Percentiles rank a stretch among this genome's conserved stretches.
phyloP scores from a whole-genome alignment of 2,888 invertebrate genomes.

The Petrophora chlorosata region DNA sequence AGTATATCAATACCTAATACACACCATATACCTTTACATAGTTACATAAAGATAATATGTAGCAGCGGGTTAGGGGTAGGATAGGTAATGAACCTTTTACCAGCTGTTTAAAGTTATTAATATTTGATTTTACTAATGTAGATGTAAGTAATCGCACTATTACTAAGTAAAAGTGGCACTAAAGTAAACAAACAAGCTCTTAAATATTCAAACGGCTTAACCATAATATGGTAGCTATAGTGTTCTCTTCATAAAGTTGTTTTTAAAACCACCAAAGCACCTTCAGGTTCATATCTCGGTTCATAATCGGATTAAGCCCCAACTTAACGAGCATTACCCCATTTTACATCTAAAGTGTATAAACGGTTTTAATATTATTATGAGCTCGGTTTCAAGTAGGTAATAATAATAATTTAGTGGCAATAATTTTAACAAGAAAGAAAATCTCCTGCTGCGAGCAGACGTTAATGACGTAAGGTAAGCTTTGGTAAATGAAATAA shows the following conservation, averaged over 20 bases:
- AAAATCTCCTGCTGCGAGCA: conserved; percentile 14
- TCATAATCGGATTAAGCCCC: conserved; percentile 40
- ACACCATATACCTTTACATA: too few relatives aligned
- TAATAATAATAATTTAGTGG: conserved; percentile 24
- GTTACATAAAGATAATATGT: too few relatives aligned
- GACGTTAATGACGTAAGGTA: conserved; percentile 11
- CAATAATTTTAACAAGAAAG: conserved; percentile 22
- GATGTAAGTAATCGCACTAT: not conserved
- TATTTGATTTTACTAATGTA: not conserved
- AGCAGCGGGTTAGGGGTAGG: too few relatives aligned
- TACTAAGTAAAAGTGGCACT: too few relatives aligned
- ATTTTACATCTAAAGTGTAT: conserved; percentile 25
- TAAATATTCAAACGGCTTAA: not conserved
- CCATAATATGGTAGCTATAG: too few relatives aligned
- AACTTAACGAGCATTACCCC: conserved; percentile 34
- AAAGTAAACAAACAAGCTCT: not conserved
- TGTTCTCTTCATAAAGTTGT: conserved; percentile 22
- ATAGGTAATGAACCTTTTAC: too few relatives aligned
- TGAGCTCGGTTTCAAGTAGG: conserved; percentile 27
- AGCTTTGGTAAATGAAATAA: conserved; percentile 12
- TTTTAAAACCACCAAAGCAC: conserved; percentile 21
- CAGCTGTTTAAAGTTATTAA: too few relatives aligned
- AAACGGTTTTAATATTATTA: conserved; percentile 24
- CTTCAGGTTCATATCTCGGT: conserved; percentile 31
- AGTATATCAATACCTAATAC: too few relatives aligned